Evolutionary conservation across 2,797 vertebrate species (phyloP).

Genomic region (Aulostomus chinensis): DNA sequence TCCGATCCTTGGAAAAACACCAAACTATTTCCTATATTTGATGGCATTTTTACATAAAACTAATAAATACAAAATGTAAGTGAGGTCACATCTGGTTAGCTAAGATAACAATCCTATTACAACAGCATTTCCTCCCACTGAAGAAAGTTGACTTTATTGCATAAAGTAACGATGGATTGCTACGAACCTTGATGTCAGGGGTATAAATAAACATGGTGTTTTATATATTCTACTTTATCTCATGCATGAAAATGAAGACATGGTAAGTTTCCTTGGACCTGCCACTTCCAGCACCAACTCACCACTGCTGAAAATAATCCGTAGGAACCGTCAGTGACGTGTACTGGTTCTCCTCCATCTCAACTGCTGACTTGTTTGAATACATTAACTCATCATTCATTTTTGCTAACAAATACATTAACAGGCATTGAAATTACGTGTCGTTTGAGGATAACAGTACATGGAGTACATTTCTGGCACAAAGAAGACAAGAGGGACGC

Average conservation of each 20-base stretch:
- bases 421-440: conserved; percentile 12
- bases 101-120: too few relatives aligned
- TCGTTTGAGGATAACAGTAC: conserved; percentile 10
- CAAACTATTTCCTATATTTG: too few relatives aligned
- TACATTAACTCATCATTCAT: conserved; percentile 14
- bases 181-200: too few relatives aligned
- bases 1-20: too few relatives aligned
- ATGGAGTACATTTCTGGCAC: conserved; percentile 22
- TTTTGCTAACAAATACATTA: conserved; percentile 15
- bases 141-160: neutral
- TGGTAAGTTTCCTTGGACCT: conserved; percentile 44
- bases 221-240: too few relatives aligned
- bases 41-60: too few relatives aligned
- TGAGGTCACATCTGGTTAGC: too few relatives aligned
- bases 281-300: conserved; percentile 67
- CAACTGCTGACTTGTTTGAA: conserved; percentile 73
- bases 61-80: neutral
- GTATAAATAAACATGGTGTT: too few relatives aligned
- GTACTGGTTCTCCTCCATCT: conserved; percentile 81
- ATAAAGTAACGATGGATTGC: too few relatives aligned
- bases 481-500: conserved; percentile 29
- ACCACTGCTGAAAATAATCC: conserved; percentile 84
- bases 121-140: neutral
- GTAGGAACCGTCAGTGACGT: conserved; percentile 76
- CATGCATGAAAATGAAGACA: conserved; percentile 60